A percentile compares a stretch with the other conserved stretches of the same genome.
phyloP scores from a whole-genome alignment of 2,888 invertebrate genomes.

The Tinea semifulvella region DNA sequence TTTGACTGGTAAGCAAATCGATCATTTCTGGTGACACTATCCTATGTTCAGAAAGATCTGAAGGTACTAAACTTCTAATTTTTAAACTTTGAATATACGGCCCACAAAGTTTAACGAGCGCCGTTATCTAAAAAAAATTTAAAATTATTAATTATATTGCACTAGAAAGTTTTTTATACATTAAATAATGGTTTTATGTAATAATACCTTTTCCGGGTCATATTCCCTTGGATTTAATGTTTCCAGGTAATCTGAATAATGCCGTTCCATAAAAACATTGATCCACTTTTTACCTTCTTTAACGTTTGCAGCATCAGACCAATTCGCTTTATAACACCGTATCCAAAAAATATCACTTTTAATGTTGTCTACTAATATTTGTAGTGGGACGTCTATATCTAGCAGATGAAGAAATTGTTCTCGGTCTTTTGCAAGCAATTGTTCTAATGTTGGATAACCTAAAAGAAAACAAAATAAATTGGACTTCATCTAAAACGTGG shows the following conservation, averaged over 20 bases:
- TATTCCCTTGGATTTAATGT: slow-evolving; percentile 55
- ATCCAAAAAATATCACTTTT: slow-evolving; percentile 59
- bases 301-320: slow-evolving; percentile 35
- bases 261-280: slow-evolving; percentile 50
- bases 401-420: slow-evolving; percentile 51
- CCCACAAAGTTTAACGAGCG: slow-evolving; percentile 50
- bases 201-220: slow-evolving; percentile 53
- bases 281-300: slow-evolving; percentile 44
- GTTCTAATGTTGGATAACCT: slow-evolving; percentile 44
- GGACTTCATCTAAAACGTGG: too few species aligned
- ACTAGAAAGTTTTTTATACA: background rate
- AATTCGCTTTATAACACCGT: slow-evolving; percentile 45
- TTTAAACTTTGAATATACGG: slow-evolving; percentile 48
- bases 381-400: slow-evolving; percentile 43
- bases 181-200: background rate
- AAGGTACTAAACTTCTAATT: slow-evolving; percentile 48
- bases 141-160: background rate
- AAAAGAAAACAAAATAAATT: slow-evolving; percentile 17
- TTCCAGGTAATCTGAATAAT: slow-evolving; percentile 54
- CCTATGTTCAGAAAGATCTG: slow-evolving; percentile 49
- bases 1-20: slow-evolving; percentile 45
- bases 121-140: slow-evolving; percentile 33
- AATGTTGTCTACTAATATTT: slow-evolving; percentile 53
- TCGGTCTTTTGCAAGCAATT: slow-evolving; percentile 47
- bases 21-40: slow-evolving; percentile 55